Conservation (phyloP, 2,888 invertebrate genomes). For the Parasteatoda lunata region DNA sequence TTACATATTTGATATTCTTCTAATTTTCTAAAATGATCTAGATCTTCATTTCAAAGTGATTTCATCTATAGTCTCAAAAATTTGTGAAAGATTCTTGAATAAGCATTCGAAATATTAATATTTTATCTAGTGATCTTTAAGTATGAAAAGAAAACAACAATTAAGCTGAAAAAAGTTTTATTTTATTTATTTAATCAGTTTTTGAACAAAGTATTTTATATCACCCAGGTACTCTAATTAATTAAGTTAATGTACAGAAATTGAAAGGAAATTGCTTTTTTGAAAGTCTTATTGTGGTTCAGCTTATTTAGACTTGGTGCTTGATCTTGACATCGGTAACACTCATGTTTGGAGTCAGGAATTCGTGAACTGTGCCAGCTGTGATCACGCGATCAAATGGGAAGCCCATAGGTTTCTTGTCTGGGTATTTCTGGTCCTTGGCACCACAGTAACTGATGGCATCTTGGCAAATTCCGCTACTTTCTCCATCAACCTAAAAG, state of each 20-base stretch:
- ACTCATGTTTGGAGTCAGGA: constrained; percentile 74
- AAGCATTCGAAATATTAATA: too few species aligned
- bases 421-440: constrained; percentile 85
- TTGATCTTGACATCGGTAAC: constrained; percentile 78
- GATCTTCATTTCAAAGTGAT: too few species aligned
- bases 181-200: too few species aligned
- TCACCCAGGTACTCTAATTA: too few species aligned
- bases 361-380: constrained; percentile 39
- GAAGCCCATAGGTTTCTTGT: constrained; percentile 87
- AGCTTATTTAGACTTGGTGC: constrained; percentile 31
- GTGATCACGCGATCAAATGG: constrained; percentile 81
- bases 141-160: too few species aligned
- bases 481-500: constrained; percentile 56
- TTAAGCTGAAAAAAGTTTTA: too few species aligned
- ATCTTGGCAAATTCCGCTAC: constrained; percentile 79
- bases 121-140: too few species aligned
- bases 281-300: not conserved
- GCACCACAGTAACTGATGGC: constrained; percentile 87
- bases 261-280: not conserved
- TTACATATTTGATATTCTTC: too few species aligned
- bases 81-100: too few species aligned
- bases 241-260: not conserved
- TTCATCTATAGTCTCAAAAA: too few species aligned
- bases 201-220: too few species aligned
- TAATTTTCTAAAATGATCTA: too few species aligned